Base-by-base conservation (phyloP, 2,888 invertebrate genomes). In the Galeopsomyia nigrocyanea region DNA sequence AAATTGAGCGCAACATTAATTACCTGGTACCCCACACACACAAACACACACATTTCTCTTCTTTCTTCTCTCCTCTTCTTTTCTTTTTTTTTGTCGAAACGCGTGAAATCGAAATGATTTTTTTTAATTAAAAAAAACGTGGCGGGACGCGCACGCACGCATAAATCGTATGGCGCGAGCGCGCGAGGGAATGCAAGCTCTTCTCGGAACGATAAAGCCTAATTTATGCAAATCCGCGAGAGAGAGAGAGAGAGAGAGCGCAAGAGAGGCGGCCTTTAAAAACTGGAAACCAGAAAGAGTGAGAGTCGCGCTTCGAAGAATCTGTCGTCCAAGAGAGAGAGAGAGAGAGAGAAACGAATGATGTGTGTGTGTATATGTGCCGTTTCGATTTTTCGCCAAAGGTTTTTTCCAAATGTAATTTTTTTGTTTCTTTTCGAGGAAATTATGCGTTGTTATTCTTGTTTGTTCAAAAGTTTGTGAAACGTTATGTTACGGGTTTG, bases 121-220 rank as follows among this genome's bases (percentile, higher is more conserved):
- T 73, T 75, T 74, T 76, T 74, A 76, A 76, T 76, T 74, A 76
- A 74, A 74, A 76, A 74, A 74, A 72, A 66, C 13, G 46, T 64
- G 71, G 71, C 78, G 76, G 79, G 79, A 80, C 79, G 78, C 75
- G 56, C 17, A n/a, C 57, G 60, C 51, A 39, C 39, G 39, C 39
- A 39, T 39, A 39, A 39, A 39, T 39, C 39, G 39, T 39, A 10
- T 39, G 39, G 39, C 39, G 10, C 39, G 39, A 7, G 39, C 3
- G 31, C 71, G 50, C 61, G 69, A 31, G 50, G 47, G 62, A 39
- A 39, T 39, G 39, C 39, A 19, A 81, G 79, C 83, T 81, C 81
- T 86, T 86, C 85, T 82, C 80, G 81, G 86, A 86, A 86, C 84
- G 84, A 86, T 86, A 85, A 86, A 83, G 83, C 83, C 81, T 85